These are phyloP conservation scores for Saguinus midas DNA, from an alignment of 2,113 vertebrate species.

Conservation along the genomic window DNA sequence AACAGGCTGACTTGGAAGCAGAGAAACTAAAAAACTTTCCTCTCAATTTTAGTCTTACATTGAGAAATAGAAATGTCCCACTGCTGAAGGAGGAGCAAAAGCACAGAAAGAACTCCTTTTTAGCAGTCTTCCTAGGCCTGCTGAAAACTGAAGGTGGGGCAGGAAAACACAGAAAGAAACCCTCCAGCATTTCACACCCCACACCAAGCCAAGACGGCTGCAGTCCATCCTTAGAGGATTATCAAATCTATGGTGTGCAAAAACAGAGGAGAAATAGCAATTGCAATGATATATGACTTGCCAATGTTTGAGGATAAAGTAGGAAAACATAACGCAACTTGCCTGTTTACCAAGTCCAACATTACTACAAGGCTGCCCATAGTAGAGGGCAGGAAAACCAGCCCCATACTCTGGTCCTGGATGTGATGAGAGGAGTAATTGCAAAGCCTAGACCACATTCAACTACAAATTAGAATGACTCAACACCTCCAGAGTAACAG, in stretches of 20 bases:
- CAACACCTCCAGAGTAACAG: background rate
- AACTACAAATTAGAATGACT: background rate
- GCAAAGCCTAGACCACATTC: background rate
- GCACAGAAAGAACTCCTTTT: no score
- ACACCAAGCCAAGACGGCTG: no score
- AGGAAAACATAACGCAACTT: background rate
- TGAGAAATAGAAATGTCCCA: background rate
- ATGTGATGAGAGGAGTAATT: background rate
- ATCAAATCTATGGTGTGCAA: no score
- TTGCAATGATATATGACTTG: background rate
- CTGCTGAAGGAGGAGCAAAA: background rate
- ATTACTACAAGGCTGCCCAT: background rate
- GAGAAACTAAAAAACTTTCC: background rate
- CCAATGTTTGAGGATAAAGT: background rate
- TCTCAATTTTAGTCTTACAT: rapidly evolving
- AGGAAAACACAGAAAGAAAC: no score
- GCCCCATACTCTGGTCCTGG: background rate
- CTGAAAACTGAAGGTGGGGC: no score
- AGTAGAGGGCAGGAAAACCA: background rate
- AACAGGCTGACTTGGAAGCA: background rate
- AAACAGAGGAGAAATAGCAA: background rate
- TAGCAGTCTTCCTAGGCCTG: no score
- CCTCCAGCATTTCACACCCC: no score
- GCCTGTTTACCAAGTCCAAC: background rate
- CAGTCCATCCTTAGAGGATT: no score